phyloP scores from a whole-genome alignment of 2,797 vertebrate species.

The Falco columbarius region DNA sequence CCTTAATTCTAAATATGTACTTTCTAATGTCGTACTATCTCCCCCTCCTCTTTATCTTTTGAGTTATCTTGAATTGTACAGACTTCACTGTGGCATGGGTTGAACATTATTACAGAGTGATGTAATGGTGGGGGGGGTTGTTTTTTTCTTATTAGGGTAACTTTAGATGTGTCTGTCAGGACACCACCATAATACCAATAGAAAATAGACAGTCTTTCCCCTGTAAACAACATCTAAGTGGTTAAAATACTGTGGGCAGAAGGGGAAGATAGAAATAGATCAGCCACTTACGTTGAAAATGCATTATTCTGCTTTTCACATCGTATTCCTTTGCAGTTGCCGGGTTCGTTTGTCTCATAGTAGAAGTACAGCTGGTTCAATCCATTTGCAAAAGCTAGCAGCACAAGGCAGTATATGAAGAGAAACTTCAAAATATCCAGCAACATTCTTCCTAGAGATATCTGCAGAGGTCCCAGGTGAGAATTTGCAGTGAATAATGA shows the following conservation, averaged over 20 bases:
- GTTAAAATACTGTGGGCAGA: background rate
- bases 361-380: slow-evolving; percentile 98
- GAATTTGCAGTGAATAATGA: slow-evolving; percentile 98
- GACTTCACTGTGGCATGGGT: background rate
- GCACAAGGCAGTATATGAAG: slow-evolving; percentile 97
- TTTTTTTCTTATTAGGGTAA: background rate
- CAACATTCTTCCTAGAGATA: slow-evolving; percentile 96
- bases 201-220: background rate
- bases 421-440: slow-evolving; percentile 98
- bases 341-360: slow-evolving; percentile 80
- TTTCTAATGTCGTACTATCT: background rate
- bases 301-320: slow-evolving; percentile 93
- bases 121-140: background rate
- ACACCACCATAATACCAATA: background rate
- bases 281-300: slow-evolving; percentile 91
- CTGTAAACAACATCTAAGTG: background rate
- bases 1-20: background rate
- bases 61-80: background rate
- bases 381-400: slow-evolving; percentile 96
- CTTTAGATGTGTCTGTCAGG: background rate
- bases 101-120: background rate
- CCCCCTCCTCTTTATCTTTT: background rate
- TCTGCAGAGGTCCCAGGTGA: slow-evolving; percentile 96
- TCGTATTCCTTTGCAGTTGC: slow-evolving; percentile 90
- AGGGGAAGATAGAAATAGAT: background rate